These are phyloP conservation scores for Orchesella flavescens DNA, from an alignment of 2,888 invertebrate species.

Conservation along the genomic window DNA sequence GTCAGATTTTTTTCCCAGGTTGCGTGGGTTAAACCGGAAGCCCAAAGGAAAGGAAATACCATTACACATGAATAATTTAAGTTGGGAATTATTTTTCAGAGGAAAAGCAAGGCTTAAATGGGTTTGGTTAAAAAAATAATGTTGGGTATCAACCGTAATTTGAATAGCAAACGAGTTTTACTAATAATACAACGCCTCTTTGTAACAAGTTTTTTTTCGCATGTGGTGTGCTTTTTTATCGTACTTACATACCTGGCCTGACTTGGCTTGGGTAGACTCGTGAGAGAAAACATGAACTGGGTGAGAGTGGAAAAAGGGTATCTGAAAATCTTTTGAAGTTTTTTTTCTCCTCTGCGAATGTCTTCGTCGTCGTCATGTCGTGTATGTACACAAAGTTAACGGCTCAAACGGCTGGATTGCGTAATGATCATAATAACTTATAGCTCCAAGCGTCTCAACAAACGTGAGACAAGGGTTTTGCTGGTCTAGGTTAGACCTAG, in stretches of 20 bases:
- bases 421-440: constrained; percentile 27
- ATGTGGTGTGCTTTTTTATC: too few relatives aligned
- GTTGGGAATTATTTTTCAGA: neutral
- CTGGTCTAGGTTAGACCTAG: too few relatives aligned
- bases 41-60: neutral
- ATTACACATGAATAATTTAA: neutral
- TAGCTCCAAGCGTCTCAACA: constrained; percentile 25
- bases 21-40: neutral
- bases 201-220: too few relatives aligned
- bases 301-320: neutral
- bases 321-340: neutral
- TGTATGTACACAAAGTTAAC: neutral
- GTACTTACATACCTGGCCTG: too few relatives aligned
- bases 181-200: constrained; percentile 8
- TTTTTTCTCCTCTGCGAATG: neutral
- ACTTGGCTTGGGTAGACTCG: too few relatives aligned
- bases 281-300: too few relatives aligned
- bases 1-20: too few relatives aligned
- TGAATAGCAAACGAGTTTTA: neutral
- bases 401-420: neutral
- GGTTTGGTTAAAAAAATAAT: neutral
- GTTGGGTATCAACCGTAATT: neutral
- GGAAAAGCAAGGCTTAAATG: neutral
- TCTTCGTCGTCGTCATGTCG: neutral
- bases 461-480: too few relatives aligned